Evolutionary conservation across 2,888 invertebrate genomes (phyloP).

Genomic region (Machimus atricapillus): DNA sequence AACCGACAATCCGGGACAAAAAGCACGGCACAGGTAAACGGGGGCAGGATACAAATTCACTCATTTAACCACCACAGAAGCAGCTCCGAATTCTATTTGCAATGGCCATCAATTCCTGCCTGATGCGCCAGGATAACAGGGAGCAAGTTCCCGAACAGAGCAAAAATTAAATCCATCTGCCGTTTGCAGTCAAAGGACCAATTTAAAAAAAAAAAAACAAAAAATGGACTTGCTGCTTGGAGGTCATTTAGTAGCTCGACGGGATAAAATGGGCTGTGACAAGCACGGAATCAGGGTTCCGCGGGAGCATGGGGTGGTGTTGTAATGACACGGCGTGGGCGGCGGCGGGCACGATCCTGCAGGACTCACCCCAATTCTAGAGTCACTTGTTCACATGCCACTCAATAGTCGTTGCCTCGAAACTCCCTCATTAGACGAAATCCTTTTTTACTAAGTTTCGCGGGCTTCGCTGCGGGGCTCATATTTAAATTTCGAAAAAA

Average conservation of each 20-base stretch:
- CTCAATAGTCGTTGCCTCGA: not conserved
- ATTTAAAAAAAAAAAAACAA: not conserved
- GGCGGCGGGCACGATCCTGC: not conserved
- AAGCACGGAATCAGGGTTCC: not conserved
- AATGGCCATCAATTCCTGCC: constrained; percentile 35
- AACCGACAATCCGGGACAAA: constrained; percentile 37
- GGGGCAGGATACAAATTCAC: constrained; percentile 39
- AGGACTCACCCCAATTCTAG: not conserved
- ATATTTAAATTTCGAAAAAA: constrained; percentile 27
- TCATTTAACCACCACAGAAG: constrained; percentile 39
- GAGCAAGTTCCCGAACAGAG: not conserved
- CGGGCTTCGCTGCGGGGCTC: not conserved
- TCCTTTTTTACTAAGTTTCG: not conserved
- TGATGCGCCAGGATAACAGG: constrained; percentile 30
- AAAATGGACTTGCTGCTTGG: constrained; percentile 18
- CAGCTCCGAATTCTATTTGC: constrained; percentile 40
- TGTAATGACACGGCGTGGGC: not conserved
- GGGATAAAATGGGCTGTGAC: constrained; percentile 29
- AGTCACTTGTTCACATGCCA: not conserved
- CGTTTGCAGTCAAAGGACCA: constrained; percentile 42
- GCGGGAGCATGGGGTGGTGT: not conserved
- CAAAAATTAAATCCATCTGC: constrained; percentile 40
- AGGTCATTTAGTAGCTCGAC: constrained; percentile 44
- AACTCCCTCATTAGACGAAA: not conserved
- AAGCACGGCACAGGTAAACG: constrained; percentile 30